Percentiles rank a stretch among this genome's conserved stretches.
phyloP scores from a whole-genome alignment of 2,888 invertebrate species.

The Agrilus mali region DNA sequence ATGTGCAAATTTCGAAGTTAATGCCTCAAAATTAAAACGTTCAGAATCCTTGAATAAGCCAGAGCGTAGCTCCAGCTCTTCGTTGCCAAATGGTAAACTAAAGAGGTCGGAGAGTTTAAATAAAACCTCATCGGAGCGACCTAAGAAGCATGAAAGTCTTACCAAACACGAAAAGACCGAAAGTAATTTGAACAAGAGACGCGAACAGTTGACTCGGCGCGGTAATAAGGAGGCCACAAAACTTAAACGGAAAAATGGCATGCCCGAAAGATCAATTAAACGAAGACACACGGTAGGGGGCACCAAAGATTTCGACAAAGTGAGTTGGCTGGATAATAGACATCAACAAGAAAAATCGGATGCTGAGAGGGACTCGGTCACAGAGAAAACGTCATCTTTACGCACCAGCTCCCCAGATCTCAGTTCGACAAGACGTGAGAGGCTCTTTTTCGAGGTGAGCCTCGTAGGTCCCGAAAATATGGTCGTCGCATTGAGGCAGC shows the following conservation, averaged over 20 bases:
- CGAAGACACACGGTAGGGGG: conserved; percentile 87
- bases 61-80: conserved; percentile 30
- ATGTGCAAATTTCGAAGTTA: conserved; percentile 11
- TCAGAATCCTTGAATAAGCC: conserved; percentile 51
- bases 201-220: conserved; percentile 40
- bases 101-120: conserved; percentile 51
- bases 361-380: conserved; percentile 24
- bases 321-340: conserved; percentile 43
- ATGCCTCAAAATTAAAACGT: conserved; percentile 38
- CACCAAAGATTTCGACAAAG: conserved; percentile 71
- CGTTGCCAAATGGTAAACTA: conserved; percentile 35
- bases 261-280: conserved; percentile 73
- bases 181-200: conserved; percentile 62
- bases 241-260: conserved; percentile 62
- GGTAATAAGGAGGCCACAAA: conserved; percentile 43
- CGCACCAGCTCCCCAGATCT: conserved; percentile 50
- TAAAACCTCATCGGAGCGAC: conserved; percentile 35
- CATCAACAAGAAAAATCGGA: conserved; percentile 35
- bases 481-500: conserved; percentile 34
- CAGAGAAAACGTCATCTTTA: conserved; percentile 39
- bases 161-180: conserved; percentile 67
- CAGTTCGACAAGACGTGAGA: conserved; percentile 32
- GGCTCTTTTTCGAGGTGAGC: conserved; percentile 40
- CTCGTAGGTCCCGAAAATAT: conserved; percentile 39
- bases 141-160: conserved; percentile 49